phyloP scores from a whole-genome alignment of 2,797 vertebrate species.

The Pitangus sulphuratus region DNA sequence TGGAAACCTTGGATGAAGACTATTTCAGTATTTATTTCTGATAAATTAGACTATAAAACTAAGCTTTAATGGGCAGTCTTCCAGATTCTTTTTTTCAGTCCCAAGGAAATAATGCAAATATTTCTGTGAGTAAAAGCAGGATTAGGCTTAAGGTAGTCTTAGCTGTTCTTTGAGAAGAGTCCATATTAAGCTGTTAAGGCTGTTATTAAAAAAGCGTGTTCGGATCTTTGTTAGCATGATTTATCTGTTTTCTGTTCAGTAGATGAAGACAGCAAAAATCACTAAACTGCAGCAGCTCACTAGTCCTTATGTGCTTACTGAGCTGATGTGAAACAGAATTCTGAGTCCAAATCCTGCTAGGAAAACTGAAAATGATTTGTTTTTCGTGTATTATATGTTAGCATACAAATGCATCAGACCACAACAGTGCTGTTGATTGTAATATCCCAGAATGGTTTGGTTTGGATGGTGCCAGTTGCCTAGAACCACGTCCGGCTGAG shows the following conservation, averaged over 20 bases:
- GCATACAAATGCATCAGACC: neutral
- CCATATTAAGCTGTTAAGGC: neutral
- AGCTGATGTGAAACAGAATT: neutral
- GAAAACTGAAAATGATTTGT: neutral
- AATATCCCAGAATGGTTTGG: neutral
- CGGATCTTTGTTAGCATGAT: neutral
- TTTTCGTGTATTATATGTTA: neutral
- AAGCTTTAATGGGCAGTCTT: neutral
- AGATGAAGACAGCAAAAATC: neutral
- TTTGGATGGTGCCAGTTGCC: neutral
- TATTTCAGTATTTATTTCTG: conserved; percentile 31
- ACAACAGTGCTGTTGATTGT: fast-evolving
- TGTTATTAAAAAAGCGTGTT: neutral
- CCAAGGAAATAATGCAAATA: neutral
- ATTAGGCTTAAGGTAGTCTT: conserved; percentile 28
- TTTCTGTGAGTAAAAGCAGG: conserved; percentile 22
- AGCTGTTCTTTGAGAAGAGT: neutral
- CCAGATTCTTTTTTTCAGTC: neutral
- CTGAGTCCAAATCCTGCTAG: neutral
- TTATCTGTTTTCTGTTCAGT: neutral
- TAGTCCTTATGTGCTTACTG: neutral
- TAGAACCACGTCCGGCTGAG: neutral
- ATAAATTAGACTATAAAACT: conserved; percentile 18
- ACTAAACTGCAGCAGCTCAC: neutral
- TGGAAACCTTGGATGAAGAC: neutral